phyloP scores from a whole-genome alignment of 2,888 invertebrate species.

The Uropetala carovei region DNA sequence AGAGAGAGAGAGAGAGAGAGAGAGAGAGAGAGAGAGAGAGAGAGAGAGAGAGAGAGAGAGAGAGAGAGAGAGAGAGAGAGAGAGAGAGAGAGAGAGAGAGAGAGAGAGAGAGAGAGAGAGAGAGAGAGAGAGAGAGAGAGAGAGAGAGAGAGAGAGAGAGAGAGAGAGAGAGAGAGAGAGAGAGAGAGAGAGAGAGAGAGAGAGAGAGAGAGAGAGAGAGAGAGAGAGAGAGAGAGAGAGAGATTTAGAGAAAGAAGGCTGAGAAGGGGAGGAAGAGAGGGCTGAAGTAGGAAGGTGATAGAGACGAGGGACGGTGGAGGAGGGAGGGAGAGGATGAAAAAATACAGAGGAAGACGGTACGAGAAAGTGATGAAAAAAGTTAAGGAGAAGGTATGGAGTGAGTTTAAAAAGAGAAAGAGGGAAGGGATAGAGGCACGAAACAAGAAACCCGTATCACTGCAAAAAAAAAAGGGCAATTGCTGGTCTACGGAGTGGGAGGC shows the following conservation, averaged over 20 bases:
- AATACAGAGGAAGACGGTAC: neutral
- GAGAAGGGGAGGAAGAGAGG: too few relatives aligned
- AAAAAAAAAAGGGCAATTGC: neutral
- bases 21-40: neutral
- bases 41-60: neutral
- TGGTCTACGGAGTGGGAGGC: neutral
- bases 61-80: neutral
- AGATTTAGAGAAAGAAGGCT: too few relatives aligned
- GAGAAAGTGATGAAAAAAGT: neutral
- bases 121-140: neutral
- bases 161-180: neutral
- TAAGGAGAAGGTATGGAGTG: neutral
- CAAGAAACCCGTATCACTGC: neutral
- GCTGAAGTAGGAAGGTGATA: too few relatives aligned
- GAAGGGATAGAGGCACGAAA: too few relatives aligned
- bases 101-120: neutral
- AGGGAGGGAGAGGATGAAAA: neutral
- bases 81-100: neutral
- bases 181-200: neutral
- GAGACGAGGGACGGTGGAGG: too few relatives aligned
- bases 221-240: too few relatives aligned
- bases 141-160: neutral
- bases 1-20: too few relatives aligned
- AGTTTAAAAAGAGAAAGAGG: neutral
- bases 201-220: neutral